phyloP scores from a whole-genome alignment of 2,113 vertebrate genomes.

The Leucosticte australis region DNA sequence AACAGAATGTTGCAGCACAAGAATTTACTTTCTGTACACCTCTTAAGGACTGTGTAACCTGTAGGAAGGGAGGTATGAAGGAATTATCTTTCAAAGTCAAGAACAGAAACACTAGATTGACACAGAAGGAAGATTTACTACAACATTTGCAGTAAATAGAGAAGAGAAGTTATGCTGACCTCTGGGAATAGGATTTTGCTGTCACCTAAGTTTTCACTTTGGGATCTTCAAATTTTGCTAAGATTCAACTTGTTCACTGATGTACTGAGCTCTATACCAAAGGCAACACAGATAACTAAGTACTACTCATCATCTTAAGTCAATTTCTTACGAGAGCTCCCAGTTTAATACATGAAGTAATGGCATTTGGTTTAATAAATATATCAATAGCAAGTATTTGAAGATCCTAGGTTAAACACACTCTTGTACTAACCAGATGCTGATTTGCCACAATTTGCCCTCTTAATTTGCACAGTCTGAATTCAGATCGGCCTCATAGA shows the following conservation, averaged over 20 bases:
- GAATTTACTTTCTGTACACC: background rate
- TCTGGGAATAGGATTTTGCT: background rate
- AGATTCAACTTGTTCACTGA: background rate
- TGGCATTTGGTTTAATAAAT: background rate
- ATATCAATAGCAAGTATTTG: background rate
- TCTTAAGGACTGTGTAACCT: background rate
- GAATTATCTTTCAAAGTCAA: background rate
- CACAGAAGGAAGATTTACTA: background rate
- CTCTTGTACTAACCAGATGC: background rate
- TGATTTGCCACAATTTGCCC: background rate
- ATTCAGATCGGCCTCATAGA: background rate
- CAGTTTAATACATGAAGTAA: background rate
- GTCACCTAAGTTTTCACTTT: background rate
- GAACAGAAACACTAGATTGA: background rate
- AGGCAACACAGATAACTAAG: background rate
- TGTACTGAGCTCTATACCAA: background rate
- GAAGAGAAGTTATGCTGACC: background rate
- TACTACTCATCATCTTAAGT: background rate
- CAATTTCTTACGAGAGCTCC: background rate
- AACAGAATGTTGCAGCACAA: background rate
- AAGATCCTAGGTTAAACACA: background rate
- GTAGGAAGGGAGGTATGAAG: background rate
- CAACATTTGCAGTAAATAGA: background rate
- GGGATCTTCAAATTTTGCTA: accelerated
- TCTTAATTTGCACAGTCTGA: background rate